phyloP scores from a whole-genome alignment of 2,113 vertebrate species.

The Pelobates fuscus region DNA sequence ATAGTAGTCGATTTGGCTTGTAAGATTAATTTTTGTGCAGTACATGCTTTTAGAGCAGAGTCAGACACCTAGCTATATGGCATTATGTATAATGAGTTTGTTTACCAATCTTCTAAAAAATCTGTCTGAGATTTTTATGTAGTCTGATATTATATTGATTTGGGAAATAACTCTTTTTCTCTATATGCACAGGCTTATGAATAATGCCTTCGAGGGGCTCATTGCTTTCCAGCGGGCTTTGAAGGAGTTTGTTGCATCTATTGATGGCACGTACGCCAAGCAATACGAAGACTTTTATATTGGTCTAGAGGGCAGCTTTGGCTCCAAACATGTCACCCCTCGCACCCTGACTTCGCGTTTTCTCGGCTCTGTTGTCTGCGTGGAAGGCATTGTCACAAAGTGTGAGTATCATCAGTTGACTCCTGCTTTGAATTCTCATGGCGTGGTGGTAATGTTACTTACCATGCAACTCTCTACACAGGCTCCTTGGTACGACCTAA shows the following conservation, averaged over 20 bases:
- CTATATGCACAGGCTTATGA: conserved; percentile 87
- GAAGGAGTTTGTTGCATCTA: conserved; percentile 87
- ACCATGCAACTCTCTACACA: conserved; percentile 52
- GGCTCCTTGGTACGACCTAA: conserved; percentile 95
- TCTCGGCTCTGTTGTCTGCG: conserved; percentile 89
- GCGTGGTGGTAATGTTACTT: not conserved
- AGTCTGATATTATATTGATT: no score
- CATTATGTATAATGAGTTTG: no score
- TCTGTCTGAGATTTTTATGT: no score
- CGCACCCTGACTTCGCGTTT: conserved; percentile 88
- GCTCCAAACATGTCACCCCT: conserved; percentile 88
- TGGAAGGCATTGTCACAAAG: conserved; percentile 96
- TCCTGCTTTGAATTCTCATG: not conserved
- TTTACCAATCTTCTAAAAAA: no score
- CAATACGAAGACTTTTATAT: conserved; percentile 95
- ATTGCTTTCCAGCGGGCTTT: conserved; percentile 89
- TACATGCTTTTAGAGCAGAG: no score
- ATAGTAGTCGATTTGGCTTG: no score
- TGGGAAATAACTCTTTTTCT: no score
- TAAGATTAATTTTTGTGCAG: no score
- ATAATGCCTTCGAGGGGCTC: conserved; percentile 86
- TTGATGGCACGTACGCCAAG: conserved; percentile 93
- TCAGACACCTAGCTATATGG: no score
- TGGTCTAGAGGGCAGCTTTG: conserved; percentile 93
- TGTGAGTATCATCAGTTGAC: conserved; percentile 70